Evolutionary conservation across 2,888 invertebrate species (phyloP), one percentile per base, ranked within the genome.

Genomic region (Apamea monoglypha): DNA sequence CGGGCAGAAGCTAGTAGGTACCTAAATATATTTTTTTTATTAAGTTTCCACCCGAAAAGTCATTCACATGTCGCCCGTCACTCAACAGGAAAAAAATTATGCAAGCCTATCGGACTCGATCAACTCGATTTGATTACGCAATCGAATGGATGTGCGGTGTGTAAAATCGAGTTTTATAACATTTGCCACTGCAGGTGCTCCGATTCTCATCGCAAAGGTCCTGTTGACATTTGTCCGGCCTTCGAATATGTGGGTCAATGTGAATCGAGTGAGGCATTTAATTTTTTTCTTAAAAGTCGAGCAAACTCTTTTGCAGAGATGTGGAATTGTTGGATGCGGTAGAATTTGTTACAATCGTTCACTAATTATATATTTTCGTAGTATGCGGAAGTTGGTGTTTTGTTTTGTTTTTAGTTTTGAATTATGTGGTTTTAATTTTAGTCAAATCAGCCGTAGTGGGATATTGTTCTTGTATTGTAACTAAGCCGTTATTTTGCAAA

Each of bases 181-280:
- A 76, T 90, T 90, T 87, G 87, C 82, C 74, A 83, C 77, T 85
- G 87, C 94, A 94, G 92, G 92, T 95, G 95, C 92, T 94, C 94
- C 87, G 92, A 85, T 95, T 95, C 94, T 92, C 95, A 94, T 94
- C 92, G 92, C 91, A 95, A 95, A 96, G 94, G 95, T 96, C 93
- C 94, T 94, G 94, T 92, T 96, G 95, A 94, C 96, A 96, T 96
- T 96, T 95, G 92, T 81, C 80, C 85, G 91, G 91, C 96, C 96
- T 96, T 95, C 94, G 82, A 70, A 74, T 82, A 95, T 93, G 91
- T 95, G 87, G 95, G 95, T 95, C 96, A 96, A 94, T 95, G 95
- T 91, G 89, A 92, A 74, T 83, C 76, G 83, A 80, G 66, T 64
- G 76, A 71, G 82, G 73, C 69, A 71, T 76, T 80, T 75, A 69